Evolutionary conservation across 2,113 vertebrate genomes (phyloP).

Genomic region (Ondatra zibethicus): DNA sequence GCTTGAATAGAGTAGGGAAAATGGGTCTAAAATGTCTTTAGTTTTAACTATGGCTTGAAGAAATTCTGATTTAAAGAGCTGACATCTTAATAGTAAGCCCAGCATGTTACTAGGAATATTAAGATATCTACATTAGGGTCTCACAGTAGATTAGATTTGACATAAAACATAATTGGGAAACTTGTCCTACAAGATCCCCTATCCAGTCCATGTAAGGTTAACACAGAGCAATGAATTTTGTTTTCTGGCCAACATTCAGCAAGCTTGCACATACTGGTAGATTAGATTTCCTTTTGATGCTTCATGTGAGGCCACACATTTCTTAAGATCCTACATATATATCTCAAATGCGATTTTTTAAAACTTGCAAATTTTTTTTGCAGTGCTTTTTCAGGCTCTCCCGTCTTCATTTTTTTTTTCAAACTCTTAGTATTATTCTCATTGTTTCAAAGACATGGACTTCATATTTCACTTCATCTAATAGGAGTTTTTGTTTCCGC

Average conservation of each 20-base stretch:
- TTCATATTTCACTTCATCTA: constrained; percentile 76
- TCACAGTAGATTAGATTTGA: constrained; percentile 34
- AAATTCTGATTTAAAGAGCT: constrained; percentile 25
- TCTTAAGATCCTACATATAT: constrained; percentile 58
- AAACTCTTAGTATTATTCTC: constrained; percentile 62
- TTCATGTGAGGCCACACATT: constrained; percentile 72
- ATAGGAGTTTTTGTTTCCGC: constrained; percentile 74
- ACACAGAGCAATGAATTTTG: constrained; percentile 61
- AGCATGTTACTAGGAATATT: constrained; percentile 13
- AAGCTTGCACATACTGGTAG: constrained; percentile 38
- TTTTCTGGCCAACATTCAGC: constrained; percentile 33
- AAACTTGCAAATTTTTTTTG: constrained; percentile 58
- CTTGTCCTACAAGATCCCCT: constrained; percentile 3
- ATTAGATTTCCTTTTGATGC: constrained; percentile 70
- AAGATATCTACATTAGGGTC: not conserved
- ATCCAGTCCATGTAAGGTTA: not conserved
- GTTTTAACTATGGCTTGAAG: not conserved
- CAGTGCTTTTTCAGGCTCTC: not conserved
- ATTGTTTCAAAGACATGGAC: constrained; percentile 71
- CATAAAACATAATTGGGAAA: constrained; percentile 50
- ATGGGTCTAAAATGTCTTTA: not conserved
- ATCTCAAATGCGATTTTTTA: constrained; percentile 70
- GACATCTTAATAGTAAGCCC: not conserved
- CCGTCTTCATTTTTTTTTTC: not conserved
- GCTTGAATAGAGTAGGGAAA: not conserved